A percentile compares a stretch with the other conserved stretches of the same genome.
Evolutionary conservation across 2,797 vertebrate species (phyloP).

Genomic region (Poecile montanus): DNA sequence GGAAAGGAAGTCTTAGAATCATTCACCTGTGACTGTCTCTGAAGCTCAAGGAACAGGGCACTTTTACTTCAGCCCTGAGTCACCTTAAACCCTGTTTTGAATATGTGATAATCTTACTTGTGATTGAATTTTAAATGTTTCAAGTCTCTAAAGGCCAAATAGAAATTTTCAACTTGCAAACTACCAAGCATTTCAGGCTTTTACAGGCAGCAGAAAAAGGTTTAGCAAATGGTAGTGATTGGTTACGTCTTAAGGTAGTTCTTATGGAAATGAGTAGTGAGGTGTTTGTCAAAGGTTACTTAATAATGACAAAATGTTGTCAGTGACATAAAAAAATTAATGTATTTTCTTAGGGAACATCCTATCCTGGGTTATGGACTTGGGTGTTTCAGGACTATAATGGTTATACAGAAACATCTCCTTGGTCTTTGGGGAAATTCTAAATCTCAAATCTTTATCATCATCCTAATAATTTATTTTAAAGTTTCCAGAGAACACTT

Average conservation of each 20-base stretch:
- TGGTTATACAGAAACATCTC: background rate
- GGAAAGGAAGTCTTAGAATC: background rate
- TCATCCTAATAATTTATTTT: background rate
- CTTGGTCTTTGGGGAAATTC: background rate
- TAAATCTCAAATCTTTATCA: background rate
- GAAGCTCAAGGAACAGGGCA: background rate
- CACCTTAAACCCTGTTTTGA: background rate
- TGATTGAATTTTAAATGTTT: background rate
- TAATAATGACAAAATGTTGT: slow-evolving; percentile 16
- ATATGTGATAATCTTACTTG: background rate
- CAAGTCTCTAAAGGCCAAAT: background rate
- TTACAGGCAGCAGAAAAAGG: background rate
- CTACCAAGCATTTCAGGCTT: background rate
- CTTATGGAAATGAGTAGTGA: background rate
- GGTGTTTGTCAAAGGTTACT: background rate
- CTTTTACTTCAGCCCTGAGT: background rate
- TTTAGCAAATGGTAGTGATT: background rate
- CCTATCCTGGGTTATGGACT: background rate
- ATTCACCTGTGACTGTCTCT: background rate
- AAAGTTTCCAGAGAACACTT: background rate
- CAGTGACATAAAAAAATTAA: background rate
- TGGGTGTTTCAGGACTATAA: background rate
- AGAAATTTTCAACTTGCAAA: background rate
- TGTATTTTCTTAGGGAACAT: background rate
- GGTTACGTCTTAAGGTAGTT: background rate